Evolutionary conservation across 2,888 invertebrate species (phyloP).

Genomic region (Ophion ellenae): DNA sequence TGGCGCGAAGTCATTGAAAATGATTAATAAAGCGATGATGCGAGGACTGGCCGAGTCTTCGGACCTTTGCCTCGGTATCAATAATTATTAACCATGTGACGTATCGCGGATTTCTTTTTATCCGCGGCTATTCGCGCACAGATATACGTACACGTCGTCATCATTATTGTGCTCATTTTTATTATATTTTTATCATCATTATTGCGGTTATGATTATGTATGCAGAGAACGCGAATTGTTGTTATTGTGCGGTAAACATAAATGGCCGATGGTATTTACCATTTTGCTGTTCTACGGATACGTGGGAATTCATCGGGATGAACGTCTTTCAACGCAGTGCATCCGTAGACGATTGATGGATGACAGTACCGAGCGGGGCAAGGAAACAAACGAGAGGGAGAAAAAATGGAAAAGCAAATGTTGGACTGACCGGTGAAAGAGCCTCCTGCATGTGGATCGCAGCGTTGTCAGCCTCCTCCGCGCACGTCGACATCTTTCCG

Average conservation of each 20-base stretch:
- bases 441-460: conserved; percentile 82
- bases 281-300: too few relatives aligned
- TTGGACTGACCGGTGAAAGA: conserved; percentile 81
- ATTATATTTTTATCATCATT: not conserved
- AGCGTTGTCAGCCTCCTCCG: conserved; percentile 81
- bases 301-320: too few relatives aligned
- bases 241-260: too few relatives aligned
- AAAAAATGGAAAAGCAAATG: not conserved
- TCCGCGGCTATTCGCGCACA: not conserved
- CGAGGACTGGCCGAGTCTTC: conserved; percentile 35
- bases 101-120: conserved; percentile 63
- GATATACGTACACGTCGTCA: not conserved
- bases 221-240: too few relatives aligned
- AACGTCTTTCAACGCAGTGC: conserved; percentile 28
- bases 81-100: conserved; percentile 37
- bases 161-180: not conserved
- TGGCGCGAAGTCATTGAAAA: conserved; percentile 50
- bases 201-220: not conserved
- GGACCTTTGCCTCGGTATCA: conserved; percentile 8
- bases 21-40: conserved; percentile 55
- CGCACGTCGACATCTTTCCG: conserved; percentile 82
- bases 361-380: conserved; percentile 7
- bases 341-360: conserved; percentile 33
- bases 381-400: not conserved
- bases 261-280: too few relatives aligned